Evolutionary conservation across 2,888 invertebrate genomes (phyloP).

Genomic region (Stenchaetothrips biformis): DNA sequence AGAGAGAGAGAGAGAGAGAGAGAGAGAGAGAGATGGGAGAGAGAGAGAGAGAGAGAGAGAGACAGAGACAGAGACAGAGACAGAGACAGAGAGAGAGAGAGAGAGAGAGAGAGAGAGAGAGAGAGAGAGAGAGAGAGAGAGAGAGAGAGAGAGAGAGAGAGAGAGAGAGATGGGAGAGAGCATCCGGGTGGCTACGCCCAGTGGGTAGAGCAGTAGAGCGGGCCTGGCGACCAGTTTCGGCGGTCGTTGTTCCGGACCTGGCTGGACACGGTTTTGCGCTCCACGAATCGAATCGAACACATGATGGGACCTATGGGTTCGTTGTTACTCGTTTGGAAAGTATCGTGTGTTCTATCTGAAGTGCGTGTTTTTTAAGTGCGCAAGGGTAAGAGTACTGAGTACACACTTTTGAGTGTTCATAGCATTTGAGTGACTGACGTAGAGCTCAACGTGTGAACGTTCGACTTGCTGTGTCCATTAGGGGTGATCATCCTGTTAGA

Average conservation of each 20-base stretch:
- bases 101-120: background rate
- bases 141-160: background rate
- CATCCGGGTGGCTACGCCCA: background rate
- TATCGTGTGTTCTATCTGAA: no score
- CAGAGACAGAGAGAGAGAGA: background rate
- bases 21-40: background rate
- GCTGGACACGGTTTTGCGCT: no score
- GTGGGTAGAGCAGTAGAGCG: background rate
- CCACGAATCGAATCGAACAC: no score
- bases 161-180: constrained; percentile 13
- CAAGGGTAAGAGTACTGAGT: no score
- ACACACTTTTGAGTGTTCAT: no score
- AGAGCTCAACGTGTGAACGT: no score
- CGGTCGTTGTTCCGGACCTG: background rate
- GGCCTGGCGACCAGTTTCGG: background rate
- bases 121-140: background rate
- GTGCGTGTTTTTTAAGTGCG: no score
- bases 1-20: background rate
- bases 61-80: background rate
- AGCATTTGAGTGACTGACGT: no score
- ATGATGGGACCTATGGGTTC: no score
- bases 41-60: background rate
- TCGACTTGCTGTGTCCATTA: no score
- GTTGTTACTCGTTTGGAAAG: no score
- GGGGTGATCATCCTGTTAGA: no score